Conservation (phyloP, 2,113 vertebrate genomes). For the Propithecus coquereli region DNA sequence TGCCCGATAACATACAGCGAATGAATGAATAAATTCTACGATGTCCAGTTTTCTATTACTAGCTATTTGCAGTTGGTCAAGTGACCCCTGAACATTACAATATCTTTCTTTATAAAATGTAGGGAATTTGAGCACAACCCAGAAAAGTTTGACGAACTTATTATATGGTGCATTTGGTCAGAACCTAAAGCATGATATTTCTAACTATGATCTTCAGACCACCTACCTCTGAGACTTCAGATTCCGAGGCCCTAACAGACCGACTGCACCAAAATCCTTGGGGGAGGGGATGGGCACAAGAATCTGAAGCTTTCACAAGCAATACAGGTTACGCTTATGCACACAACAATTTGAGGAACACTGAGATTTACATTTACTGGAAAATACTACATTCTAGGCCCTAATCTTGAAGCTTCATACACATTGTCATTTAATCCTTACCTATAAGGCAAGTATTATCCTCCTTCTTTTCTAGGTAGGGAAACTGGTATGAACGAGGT, state of each 20-base stretch:
- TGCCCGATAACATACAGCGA: not conserved
- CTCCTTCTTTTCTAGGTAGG: not conserved
- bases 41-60: not conserved
- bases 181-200: not conserved
- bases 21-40: not conserved
- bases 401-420: not conserved
- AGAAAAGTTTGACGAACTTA: not conserved
- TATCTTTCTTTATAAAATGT: conserved; percentile 25
- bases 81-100: not conserved
- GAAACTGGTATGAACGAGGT: not conserved
- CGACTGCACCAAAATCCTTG: not conserved
- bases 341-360: not conserved
- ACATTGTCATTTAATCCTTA: not conserved
- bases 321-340: not conserved
- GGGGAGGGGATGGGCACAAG: not conserved
- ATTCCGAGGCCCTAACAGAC: not conserved
- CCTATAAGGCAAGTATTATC: not conserved
- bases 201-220: not conserved
- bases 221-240: not conserved
- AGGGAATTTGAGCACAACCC: not conserved
- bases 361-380: not conserved
- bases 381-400: not conserved
- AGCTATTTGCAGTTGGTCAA: not conserved
- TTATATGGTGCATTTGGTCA: not conserved
- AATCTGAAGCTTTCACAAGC: not conserved